Percentiles rank a stretch among this genome's conserved stretches.
phyloP scores from a whole-genome alignment of 2,888 invertebrate species.

The Isoperla grammatica region DNA sequence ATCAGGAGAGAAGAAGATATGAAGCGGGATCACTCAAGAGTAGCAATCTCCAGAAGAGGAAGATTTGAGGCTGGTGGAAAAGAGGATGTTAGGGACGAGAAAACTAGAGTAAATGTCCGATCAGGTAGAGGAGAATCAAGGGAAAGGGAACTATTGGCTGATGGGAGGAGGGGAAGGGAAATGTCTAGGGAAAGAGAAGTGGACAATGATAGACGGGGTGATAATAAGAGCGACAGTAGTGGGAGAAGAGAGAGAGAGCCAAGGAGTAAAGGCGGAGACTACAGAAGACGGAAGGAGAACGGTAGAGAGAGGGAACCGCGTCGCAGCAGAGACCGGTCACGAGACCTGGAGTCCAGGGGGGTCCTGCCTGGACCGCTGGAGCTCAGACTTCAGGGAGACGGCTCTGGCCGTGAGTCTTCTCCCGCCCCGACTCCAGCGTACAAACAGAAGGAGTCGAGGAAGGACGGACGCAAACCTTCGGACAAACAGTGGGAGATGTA shows the following conservation, averaged over 20 bases:
- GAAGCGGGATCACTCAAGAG: no score
- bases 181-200: slow-evolving; percentile 44
- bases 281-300: slow-evolving; percentile 24
- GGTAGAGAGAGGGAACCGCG: slow-evolving; percentile 26
- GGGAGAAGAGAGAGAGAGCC: slow-evolving; percentile 33
- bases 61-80: no score
- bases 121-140: no score
- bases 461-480: not conserved
- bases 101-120: no score
- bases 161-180: no score
- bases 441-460: not conserved
- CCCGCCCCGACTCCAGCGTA: slow-evolving; percentile 45
- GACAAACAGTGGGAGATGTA: slow-evolving; percentile 42
- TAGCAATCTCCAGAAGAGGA: no score
- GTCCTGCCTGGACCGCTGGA: slow-evolving; percentile 56
- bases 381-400: slow-evolving; percentile 46
- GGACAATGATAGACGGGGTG: slow-evolving; percentile 24
- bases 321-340: slow-evolving; percentile 27
- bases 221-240: slow-evolving; percentile 18
- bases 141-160: no score
- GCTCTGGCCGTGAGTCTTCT: slow-evolving; percentile 58
- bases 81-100: no score
- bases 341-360: slow-evolving; percentile 49
- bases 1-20: no score
- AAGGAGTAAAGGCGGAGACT: slow-evolving; percentile 34